A percentile compares a stretch with the other conserved stretches of the same genome.
These are phyloP conservation scores for Acanthosepion esculentum DNA, from an alignment of 2,888 invertebrate genomes.

Conservation along the genomic window DNA sequence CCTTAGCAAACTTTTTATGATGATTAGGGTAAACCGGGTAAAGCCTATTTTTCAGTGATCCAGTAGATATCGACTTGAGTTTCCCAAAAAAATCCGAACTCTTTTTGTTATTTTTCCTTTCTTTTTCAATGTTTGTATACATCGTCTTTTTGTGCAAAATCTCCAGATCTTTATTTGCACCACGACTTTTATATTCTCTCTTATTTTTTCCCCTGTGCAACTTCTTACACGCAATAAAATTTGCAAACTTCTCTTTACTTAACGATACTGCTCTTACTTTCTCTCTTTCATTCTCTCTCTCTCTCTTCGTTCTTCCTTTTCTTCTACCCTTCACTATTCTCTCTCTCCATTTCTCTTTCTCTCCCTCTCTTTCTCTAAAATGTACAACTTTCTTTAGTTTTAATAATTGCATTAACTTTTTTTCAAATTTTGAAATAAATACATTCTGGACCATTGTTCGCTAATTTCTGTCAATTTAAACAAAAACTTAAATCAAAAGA, in stretches of 20 bases:
- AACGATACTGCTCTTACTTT: background rate
- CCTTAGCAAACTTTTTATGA: background rate
- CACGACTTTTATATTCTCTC: background rate
- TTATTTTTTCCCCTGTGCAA: background rate
- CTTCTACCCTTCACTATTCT: background rate
- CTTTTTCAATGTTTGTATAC: conserved; percentile 21
- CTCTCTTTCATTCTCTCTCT: background rate
- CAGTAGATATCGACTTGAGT: background rate
- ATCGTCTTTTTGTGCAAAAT: background rate
- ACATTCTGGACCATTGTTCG: too few species aligned
- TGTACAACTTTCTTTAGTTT: too few species aligned
- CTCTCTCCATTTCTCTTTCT: background rate
- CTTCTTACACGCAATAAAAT: background rate
- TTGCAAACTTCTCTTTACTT: background rate
- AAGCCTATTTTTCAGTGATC: background rate
- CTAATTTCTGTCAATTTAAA: too few species aligned
- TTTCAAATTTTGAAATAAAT: background rate
- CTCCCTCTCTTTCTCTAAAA: too few species aligned
- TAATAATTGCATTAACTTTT: background rate
- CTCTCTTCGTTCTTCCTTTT: background rate
- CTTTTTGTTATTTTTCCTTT: background rate
- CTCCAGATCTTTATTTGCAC: background rate
- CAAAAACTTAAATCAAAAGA: too few species aligned
- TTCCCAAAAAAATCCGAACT: background rate
- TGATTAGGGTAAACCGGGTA: background rate